Evolutionary conservation across 2,797 vertebrate genomes (phyloP).

Genomic region (Sciurus vulgaris): DNA sequence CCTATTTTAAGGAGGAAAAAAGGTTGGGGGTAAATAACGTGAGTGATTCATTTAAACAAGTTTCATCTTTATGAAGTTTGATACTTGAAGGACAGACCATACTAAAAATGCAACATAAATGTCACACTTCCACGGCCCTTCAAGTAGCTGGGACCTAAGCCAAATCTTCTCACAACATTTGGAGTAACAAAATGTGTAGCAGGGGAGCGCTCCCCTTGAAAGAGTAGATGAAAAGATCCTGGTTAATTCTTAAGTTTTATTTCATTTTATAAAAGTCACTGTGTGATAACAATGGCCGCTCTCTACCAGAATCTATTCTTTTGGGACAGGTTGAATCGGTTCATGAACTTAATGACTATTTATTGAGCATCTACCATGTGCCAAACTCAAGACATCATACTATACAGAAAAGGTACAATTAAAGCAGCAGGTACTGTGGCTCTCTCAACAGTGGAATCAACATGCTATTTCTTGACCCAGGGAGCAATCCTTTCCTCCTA

Average conservation of each 20-base stretch:
- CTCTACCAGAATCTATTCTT: background rate
- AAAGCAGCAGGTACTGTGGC: background rate
- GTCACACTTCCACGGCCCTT: background rate
- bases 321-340: background rate
- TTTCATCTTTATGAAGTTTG: background rate
- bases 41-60: slow-evolving; percentile 55
- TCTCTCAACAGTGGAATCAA: background rate
- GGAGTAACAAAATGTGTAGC: background rate
- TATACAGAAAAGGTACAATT: background rate
- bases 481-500: background rate
- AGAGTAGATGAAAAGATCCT: background rate
- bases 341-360: background rate
- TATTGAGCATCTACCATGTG: background rate
- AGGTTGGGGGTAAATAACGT: background rate
- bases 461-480: background rate
- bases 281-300: background rate
- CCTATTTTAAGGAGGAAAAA: slow-evolving; percentile 85
- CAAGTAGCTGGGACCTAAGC: slow-evolving; percentile 26
- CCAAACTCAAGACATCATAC: background rate
- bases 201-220: background rate
- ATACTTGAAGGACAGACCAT: slow-evolving; percentile 1
- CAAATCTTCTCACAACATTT: slow-evolving; percentile 39
- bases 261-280: background rate
- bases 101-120: slow-evolving; percentile 36
- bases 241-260: background rate